A percentile compares a stretch with the other conserved stretches of the same genome.
Conservation (phyloP, 2,888 invertebrate genomes). For the Proisotoma minuta region DNA sequence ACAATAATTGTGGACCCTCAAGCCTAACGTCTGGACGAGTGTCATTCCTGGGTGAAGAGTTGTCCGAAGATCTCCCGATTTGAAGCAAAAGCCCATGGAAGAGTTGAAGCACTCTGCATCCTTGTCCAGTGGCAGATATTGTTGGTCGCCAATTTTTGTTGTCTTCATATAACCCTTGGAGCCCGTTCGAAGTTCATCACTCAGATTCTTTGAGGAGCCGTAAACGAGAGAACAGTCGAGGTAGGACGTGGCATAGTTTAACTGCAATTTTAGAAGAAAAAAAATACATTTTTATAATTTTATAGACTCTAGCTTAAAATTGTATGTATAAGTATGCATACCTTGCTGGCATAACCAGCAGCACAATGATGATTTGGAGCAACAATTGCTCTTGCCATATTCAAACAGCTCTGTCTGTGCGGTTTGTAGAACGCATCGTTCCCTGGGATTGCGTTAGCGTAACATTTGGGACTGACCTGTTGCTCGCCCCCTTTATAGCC, state of each 20-base stretch:
- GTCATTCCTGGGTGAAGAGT: slow-evolving; percentile 43
- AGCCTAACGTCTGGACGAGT: slow-evolving; percentile 29
- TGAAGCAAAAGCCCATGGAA: slow-evolving; percentile 39
- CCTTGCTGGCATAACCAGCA: slow-evolving; percentile 43
- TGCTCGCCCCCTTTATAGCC: slow-evolving; percentile 38
- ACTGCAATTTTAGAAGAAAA: slow-evolving; percentile 23
- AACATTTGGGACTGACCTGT: slow-evolving; percentile 45
- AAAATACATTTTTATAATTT: neutral
- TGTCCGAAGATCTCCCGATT: slow-evolving; percentile 42
- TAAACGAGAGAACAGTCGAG: slow-evolving; percentile 41
- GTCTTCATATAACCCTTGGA: slow-evolving; percentile 39
- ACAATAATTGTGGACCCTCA: slow-evolving; percentile 40
- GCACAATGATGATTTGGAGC: slow-evolving; percentile 43
- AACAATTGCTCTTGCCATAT: slow-evolving; percentile 39
- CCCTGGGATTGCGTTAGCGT: slow-evolving; percentile 31
- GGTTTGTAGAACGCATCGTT: slow-evolving; percentile 40
- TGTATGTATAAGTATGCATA: slow-evolving; percentile 11
- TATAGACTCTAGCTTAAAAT: neutral
- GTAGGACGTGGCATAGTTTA: slow-evolving; percentile 37
- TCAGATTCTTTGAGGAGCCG: slow-evolving; percentile 33
- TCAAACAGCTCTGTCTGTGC: slow-evolving; percentile 35
- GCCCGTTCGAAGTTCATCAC: slow-evolving; percentile 25
- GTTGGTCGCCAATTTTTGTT: slow-evolving; percentile 40
- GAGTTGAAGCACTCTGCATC: slow-evolving; percentile 44
- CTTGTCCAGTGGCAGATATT: slow-evolving; percentile 35